phyloP scores from a whole-genome alignment of 1,140 invertebrate genomes.

The Dendroctonus valens region DNA sequence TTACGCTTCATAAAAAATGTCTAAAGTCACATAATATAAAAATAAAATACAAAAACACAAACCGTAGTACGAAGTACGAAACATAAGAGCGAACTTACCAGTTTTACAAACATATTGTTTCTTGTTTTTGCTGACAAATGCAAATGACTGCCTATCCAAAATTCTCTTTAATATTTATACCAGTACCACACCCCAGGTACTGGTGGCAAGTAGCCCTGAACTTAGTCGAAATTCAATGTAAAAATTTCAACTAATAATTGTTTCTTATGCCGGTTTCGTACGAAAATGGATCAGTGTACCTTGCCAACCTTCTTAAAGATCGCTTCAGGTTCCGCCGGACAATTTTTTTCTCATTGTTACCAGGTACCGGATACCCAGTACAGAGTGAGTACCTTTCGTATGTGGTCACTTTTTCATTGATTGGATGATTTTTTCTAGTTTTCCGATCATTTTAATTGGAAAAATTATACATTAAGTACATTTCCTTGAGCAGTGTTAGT shows the following conservation, averaged over 20 bases:
- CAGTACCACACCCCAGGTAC: slow-evolving; percentile 42
- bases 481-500: background rate
- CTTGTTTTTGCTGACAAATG: slow-evolving; percentile 43
- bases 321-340: slow-evolving; percentile 20
- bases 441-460: too few relatives aligned
- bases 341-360: slow-evolving; percentile 22
- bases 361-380: slow-evolving; percentile 4
- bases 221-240: slow-evolving; percentile 34
- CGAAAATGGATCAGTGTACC: slow-evolving; percentile 27
- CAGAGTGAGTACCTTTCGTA: slow-evolving; percentile 11
- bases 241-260: slow-evolving; percentile 22
- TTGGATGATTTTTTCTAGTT: too few relatives aligned
- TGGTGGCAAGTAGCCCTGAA: slow-evolving; percentile 32
- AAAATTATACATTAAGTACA: too few relatives aligned
- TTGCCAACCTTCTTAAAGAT: slow-evolving; percentile 19
- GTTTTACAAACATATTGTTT: slow-evolving; percentile 51
- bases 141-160: slow-evolving; percentile 43
- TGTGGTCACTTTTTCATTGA: background rate
- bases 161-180: slow-evolving; percentile 45
- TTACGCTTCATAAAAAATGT: too few relatives aligned
- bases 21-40: too few relatives aligned
- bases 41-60: too few relatives aligned
- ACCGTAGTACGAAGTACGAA: too few relatives aligned
- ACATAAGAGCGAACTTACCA: slow-evolving; percentile 41
- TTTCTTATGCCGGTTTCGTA: slow-evolving; percentile 18